Evolutionary conservation across 1,140 invertebrate genomes (phyloP).

Genomic region (Heliconius melpomene): DNA sequence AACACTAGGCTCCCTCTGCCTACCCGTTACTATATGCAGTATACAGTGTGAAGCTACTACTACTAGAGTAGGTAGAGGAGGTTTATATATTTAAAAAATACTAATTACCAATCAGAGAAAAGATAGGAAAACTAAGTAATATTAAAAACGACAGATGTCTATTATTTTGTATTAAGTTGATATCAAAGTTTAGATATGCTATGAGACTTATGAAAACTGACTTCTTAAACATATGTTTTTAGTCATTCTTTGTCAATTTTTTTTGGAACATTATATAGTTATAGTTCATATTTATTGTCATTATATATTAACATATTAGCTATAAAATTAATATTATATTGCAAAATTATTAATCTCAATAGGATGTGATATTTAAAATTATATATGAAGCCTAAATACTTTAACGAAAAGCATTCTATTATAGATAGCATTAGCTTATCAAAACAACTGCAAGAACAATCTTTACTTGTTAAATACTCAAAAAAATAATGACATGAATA

Average conservation of each 20-base stretch:
- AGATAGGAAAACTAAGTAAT: not conserved
- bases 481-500: not conserved
- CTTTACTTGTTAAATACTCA: not conserved
- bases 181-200: not conserved
- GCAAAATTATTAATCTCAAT: not conserved
- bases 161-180: not conserved
- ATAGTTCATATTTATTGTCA: too few species aligned
- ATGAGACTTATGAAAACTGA: not conserved
- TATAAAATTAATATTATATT: not conserved
- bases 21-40: too few species aligned
- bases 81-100: not conserved
- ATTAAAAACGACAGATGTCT: not conserved
- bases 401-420: not conserved
- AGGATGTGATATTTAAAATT: conserved; percentile 7
- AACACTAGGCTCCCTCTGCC: too few species aligned
- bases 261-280: too few species aligned
- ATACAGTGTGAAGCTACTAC: too few species aligned
- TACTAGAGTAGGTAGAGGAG: too few species aligned
- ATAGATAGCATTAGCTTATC: not conserved
- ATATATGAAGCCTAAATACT: not conserved
- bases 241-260: too few species aligned
- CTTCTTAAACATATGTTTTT: not conserved
- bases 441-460: not conserved
- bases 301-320: too few species aligned
- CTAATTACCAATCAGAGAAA: not conserved